phyloP scores from a whole-genome alignment of 2,113 vertebrate species.

The Stomatorhinus ivindoensis region DNA sequence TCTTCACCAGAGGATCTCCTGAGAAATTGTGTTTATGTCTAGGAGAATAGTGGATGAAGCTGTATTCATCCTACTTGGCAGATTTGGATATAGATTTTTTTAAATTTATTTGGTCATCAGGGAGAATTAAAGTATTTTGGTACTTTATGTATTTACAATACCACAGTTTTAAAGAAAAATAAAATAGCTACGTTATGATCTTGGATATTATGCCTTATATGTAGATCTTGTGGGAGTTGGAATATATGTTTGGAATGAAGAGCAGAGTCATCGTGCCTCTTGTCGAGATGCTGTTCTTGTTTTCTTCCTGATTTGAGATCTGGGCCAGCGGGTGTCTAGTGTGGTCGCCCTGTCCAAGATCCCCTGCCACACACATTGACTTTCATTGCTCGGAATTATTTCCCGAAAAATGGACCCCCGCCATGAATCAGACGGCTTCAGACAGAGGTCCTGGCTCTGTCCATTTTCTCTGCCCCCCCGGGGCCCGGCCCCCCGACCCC shows the following conservation, averaged over 20 bases:
- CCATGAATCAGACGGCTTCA: not conserved
- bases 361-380: not conserved
- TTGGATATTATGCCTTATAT: not conserved
- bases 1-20: not conserved
- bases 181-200: not conserved
- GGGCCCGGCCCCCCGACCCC: not conserved
- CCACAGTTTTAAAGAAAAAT: not conserved
- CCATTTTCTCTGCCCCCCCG: not conserved
- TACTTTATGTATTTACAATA: not conserved
- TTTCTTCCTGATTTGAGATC: not conserved
- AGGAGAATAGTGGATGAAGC: not conserved
- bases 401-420: not conserved
- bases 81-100: not conserved
- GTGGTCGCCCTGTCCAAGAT: not conserved
- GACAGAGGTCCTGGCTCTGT: not conserved
- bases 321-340: not conserved
- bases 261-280: not conserved
- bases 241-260: not conserved
- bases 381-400: not conserved
- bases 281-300: not conserved
- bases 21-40: not conserved
- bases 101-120: not conserved
- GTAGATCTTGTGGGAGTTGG: not conserved
- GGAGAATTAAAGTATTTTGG: not conserved
- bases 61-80: not conserved